A percentile compares a stretch with the other conserved stretches of the same genome.
Evolutionary conservation across 2,797 vertebrate genomes (phyloP).

Genomic region (Crocidura indochinensis): DNA sequence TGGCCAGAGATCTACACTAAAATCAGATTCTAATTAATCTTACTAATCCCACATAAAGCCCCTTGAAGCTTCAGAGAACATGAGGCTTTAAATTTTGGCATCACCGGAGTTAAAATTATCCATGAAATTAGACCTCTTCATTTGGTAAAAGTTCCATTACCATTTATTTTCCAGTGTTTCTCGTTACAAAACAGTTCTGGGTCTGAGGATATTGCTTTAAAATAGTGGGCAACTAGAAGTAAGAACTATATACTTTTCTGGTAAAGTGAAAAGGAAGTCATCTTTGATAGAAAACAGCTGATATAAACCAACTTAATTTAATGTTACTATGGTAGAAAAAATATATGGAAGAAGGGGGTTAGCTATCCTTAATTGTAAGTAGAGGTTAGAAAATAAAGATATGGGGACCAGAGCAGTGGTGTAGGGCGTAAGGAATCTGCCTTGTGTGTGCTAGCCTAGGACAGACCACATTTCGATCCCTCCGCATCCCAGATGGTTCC

Average conservation of each 20-base stretch:
- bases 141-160: not conserved
- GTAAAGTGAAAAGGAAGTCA: not conserved
- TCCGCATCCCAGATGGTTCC: too few relatives aligned
- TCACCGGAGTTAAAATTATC: slow-evolving; percentile 30
- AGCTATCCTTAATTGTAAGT: not conserved
- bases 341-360: not conserved
- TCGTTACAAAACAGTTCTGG: not conserved
- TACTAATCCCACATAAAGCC: not conserved
- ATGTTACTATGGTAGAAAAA: not conserved
- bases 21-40: not conserved
- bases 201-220: not conserved
- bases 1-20: not conserved
- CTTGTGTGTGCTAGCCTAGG: too few relatives aligned
- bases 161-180: not conserved
- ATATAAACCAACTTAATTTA: not conserved
- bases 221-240: not conserved
- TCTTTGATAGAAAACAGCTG: not conserved
- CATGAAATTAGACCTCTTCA: not conserved
- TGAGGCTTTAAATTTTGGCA: not conserved
- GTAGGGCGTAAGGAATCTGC: too few relatives aligned
- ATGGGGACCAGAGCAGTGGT: too few relatives aligned
- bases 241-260: not conserved
- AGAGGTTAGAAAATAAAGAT: not conserved
- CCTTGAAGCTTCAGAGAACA: slow-evolving; percentile 1
- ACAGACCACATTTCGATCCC: too few relatives aligned